Evolutionary conservation across 2,113 vertebrate genomes (phyloP).

Genomic region (Pterocles burchelli): DNA sequence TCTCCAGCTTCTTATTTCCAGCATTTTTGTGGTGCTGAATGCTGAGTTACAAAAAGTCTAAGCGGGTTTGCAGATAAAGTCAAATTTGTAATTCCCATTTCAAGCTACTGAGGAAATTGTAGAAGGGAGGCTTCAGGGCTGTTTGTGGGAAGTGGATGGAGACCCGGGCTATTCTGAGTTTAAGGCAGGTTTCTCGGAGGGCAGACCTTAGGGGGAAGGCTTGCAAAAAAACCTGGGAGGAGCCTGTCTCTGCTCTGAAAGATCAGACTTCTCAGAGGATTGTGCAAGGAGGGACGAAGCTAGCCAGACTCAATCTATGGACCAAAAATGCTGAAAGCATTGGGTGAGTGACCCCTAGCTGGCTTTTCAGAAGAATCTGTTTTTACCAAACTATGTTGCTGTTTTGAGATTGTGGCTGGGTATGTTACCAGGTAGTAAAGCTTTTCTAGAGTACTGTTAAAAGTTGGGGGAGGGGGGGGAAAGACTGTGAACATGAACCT

Average conservation of each 20-base stretch:
- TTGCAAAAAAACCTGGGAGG: not conserved
- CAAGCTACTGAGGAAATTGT: not conserved
- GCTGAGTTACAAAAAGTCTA: not conserved
- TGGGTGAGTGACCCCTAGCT: not conserved
- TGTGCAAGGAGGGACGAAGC: not conserved
- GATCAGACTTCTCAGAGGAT: not conserved
- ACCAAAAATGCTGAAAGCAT: not conserved
- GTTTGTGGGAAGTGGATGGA: not conserved
- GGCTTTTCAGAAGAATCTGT: not conserved
- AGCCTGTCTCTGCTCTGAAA: not conserved
- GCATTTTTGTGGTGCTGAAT: not conserved
- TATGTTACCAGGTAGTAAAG: not conserved
- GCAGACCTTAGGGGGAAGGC: not conserved
- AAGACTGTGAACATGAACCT: not conserved
- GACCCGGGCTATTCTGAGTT: not conserved
- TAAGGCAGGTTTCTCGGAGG: not conserved
- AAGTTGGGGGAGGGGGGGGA: not conserved
- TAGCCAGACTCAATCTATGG: not conserved
- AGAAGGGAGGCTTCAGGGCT: not conserved
- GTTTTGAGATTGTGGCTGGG: not conserved
- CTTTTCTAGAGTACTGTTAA: not conserved
- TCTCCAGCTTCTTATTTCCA: not conserved
- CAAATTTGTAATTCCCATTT: not conserved
- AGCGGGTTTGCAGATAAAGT: not conserved
- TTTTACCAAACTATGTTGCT: not conserved